Base-by-base conservation (phyloP, 2,888 invertebrate species). In the Mechanitis mazaeus region DNA sequence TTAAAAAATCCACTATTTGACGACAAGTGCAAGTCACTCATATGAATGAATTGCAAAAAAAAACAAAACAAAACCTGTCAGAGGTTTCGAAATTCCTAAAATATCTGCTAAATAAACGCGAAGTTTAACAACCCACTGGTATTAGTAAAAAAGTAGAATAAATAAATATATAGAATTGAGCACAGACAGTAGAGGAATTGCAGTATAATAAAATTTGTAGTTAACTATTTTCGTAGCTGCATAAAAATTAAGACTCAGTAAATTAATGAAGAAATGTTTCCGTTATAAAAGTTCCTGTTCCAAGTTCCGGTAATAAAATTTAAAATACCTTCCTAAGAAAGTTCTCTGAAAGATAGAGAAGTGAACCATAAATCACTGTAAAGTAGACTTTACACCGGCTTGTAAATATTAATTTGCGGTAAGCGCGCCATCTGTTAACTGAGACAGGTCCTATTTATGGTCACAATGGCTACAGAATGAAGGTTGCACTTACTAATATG, bases 401-500 rank as follows among this genome's bases (percentile, higher is more conserved):
- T 50, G 9, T 61, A 64, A 66, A 64, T 62, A 67, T 70, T 69
- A 73, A 76, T 77, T 76, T 71, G 68, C 69, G 63, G 64, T 69
- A 69, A 64, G 69, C 65, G 69, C 64, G 71, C 68, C 78, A 79
- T 77, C 80, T 81, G 81, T 76, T 78, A 64, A 75, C 80, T 81
- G 81, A 76, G 79, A 64, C 75, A 74, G 74, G 73, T 69, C 65
- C 72, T 73, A 77, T 81, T 82, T 78, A 81, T 73, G 75, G 67
- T 70, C 68, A 69, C 72, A 69, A 69, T 70, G 75, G 75, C 73
- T 76, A 67, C 54, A 56, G 64, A 62, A 64, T 66, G 73, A 71
- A 64, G 72, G 72, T 71, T 70, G 71, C 67, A 69, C 68, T 70
- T 68, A 55, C 42, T 60, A 56, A 53, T 54, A 56, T 56, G 59